Base-by-base conservation (phyloP, 2,888 invertebrate genomes). In the Atrina japonica region DNA sequence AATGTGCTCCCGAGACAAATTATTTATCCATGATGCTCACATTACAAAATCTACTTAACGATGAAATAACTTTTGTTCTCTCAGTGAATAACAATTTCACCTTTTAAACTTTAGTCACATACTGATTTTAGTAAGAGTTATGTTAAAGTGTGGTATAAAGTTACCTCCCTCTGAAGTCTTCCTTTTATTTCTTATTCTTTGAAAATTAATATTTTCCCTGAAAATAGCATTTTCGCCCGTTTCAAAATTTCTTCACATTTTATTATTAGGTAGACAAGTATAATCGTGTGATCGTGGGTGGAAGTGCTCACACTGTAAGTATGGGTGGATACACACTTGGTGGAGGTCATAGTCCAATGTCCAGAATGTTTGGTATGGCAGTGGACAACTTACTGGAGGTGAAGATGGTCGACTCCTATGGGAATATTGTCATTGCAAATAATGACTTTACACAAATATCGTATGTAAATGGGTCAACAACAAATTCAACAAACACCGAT, bases 261-360 rank as follows among this genome's bases (percentile, higher is more conserved):
- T 6, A 61, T 73, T 53, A n/a, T n/a, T 50, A 83, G 80, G 66
- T 81, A 23, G 68, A 78, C 55, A 66, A 63, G 30, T 45, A 77
- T 41, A 50, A 74, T n/a, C 74, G 82, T 1, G 79, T 81, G 0
- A 73, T 84, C 16, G 83, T 84, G 2, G 86, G 87, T n/a, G 85
- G 83, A 50, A 79, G 78, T 59, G 81, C 81, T 5, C 78, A 77
- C 23, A 81, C 81, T 11, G 85, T 87, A 11, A 73, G 79, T 16
- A 64, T 81, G 27, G 85, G 85, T 6, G 87, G 87, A 5, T 87
- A 79, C 67, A 81, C 82, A 0, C 70, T 77, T 16, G 86, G 87
- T n/a, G 86, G 86, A 5, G 87, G 80, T 14, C 82, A 83, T 59
- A 78, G 83, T 55, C 81, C 83, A 5, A 67, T 83, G 40, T 77